Evolutionary conservation across 2,888 invertebrate species (phyloP).

Genomic region (Rotaria socialis): DNA sequence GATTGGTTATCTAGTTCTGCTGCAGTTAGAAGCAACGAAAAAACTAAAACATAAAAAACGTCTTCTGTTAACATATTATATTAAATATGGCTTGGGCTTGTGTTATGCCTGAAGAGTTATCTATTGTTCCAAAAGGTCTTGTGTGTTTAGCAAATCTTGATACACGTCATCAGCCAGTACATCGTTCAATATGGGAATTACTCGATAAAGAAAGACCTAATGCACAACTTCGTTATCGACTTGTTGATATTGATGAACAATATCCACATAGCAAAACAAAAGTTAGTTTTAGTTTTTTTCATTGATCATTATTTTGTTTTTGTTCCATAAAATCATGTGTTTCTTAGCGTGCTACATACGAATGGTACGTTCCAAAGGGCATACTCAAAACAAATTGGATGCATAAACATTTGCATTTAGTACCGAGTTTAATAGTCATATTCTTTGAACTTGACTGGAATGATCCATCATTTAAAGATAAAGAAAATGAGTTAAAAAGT

Average conservation of each 20-base stretch:
- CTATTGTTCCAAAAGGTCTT: constrained; percentile 76
- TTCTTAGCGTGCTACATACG: constrained; percentile 37
- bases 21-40: background rate
- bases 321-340: background rate
- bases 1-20: background rate
- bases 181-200: constrained; percentile 86
- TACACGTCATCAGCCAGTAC: constrained; percentile 74
- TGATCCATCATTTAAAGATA: constrained; percentile 86
- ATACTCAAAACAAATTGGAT: constrained; percentile 91
- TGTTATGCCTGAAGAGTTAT: constrained; percentile 75
- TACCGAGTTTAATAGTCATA: constrained; percentile 86
- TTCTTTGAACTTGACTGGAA: constrained; percentile 98
- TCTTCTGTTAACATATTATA: background rate
- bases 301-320: background rate
- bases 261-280: constrained; percentile 68
- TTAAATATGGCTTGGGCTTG: constrained; percentile 57
- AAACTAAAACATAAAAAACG: background rate
- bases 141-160: constrained; percentile 84
- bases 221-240: constrained; percentile 76
- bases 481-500: constrained; percentile 84
- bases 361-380: constrained; percentile 69
- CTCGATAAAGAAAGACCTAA: constrained; percentile 79
- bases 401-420: constrained; percentile 78
- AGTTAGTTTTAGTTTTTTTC: constrained; percentile 50
- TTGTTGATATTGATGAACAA: constrained; percentile 75